phyloP scores from a whole-genome alignment of 2,888 invertebrate genomes.

The Cylloceria caligata region DNA sequence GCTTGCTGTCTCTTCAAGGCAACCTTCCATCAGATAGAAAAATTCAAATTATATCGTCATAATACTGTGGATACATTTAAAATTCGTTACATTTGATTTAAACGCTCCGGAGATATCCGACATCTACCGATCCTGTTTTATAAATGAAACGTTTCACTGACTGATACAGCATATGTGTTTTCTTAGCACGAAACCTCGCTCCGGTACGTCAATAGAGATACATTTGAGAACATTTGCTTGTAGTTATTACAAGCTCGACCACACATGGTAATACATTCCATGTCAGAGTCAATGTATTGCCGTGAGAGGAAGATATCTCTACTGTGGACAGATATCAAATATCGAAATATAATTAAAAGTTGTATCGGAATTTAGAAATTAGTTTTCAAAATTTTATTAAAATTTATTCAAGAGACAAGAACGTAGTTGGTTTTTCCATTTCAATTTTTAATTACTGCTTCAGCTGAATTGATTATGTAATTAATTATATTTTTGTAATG shows the following conservation, averaged over 20 bases:
- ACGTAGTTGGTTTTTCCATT: too few species aligned
- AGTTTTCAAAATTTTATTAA: too few species aligned
- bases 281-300: slow-evolving; percentile 6
- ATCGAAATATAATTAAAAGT: neutral
- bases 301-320: neutral
- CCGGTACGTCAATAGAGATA: slow-evolving; percentile 71
- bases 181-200: slow-evolving; percentile 67
- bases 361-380: neutral
- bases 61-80: neutral
- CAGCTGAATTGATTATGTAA: too few species aligned
- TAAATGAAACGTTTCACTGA: slow-evolving; percentile 17
- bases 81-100: neutral
- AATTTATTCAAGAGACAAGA: too few species aligned
- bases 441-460: too few species aligned
- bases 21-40: slow-evolving; percentile 87
- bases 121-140: neutral
- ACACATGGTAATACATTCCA: slow-evolving; percentile 73
- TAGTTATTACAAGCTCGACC: slow-evolving; percentile 76
- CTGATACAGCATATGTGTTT: slow-evolving; percentile 72
- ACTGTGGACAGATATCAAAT: neutral
- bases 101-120: neutral
- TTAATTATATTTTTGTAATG: too few species aligned
- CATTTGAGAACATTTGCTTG: slow-evolving; percentile 75
- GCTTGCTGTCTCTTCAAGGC: slow-evolving; percentile 98
- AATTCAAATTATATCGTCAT: neutral